These are phyloP conservation scores for Ceratosolen fusciceps DNA, from an alignment of 1,140 invertebrate genomes.

Conservation along the genomic window DNA sequence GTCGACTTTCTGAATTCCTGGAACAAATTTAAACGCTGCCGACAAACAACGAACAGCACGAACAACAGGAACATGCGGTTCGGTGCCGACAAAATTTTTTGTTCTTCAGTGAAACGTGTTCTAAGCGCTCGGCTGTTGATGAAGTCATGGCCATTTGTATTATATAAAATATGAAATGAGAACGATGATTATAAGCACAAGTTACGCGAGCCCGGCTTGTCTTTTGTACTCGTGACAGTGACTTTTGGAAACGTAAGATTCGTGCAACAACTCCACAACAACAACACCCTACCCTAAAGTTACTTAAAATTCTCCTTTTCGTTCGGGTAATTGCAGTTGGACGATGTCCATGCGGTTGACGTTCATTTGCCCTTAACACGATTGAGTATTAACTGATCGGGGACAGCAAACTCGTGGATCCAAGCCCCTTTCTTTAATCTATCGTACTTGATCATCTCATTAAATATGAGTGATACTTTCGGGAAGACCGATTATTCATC, in stretches of 20 bases:
- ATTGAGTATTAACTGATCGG: too few relatives aligned
- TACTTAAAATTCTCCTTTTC: too few relatives aligned
- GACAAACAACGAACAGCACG: neutral
- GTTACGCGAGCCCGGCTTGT: neutral
- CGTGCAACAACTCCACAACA: too few relatives aligned
- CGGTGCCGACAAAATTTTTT: neutral
- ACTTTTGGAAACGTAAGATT: neutral
- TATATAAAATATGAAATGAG: constrained; percentile 24
- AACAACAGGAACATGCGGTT: neutral
- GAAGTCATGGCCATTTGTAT: constrained; percentile 22
- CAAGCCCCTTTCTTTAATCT: too few relatives aligned
- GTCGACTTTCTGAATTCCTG: neutral
- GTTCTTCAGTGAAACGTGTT: neutral
- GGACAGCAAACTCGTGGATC: too few relatives aligned
- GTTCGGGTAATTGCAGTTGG: too few relatives aligned
- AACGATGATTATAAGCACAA: neutral
- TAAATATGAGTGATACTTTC: too few relatives aligned
- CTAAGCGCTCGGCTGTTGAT: neutral
- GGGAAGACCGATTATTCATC: too few relatives aligned
- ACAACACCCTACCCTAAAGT: too few relatives aligned
- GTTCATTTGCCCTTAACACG: too few relatives aligned
- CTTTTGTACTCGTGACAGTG: constrained; percentile 4
- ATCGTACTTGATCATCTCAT: too few relatives aligned
- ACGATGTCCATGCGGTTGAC: too few relatives aligned
- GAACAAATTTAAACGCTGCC: neutral